Evolutionary conservation across 2,797 vertebrate genomes (phyloP), one percentile per base, ranked within the genome.

Genomic region (Crypturellus tataupa): DNA sequence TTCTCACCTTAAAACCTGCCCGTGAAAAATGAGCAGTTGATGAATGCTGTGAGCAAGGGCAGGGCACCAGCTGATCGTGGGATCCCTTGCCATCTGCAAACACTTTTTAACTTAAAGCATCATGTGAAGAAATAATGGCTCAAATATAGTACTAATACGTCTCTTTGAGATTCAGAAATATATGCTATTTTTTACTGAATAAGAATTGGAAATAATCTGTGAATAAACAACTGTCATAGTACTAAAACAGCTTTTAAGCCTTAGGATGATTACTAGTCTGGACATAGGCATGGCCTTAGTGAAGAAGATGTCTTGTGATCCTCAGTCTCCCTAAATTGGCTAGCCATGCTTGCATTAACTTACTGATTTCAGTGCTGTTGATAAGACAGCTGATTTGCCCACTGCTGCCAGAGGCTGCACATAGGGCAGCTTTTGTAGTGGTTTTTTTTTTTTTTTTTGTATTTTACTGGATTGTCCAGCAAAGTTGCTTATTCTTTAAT

Each of bases 81-180:
- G 80, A 73, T 65, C 80, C 23, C 6, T 33, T 25, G 17, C 47
- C 59, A 70, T 51, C 67, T 70, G 75, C 39, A 65, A 53, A 88
- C 78, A 24, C 42, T 70, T 76, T 73, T 86, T 70, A 63, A 6
- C 63, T 71, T 70, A 31, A 92, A 71, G 68, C 68, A 55, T n/a
- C 40, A 58, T 11, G 24, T 35, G 53, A 56, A 25, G 40, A 33
- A 23, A 33, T 24, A 73, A 73, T 44, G 40, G 23, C 53, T 56
- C 39, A 25, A 37, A 25, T 56, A 19, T 18, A 11, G 11, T 40
- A 33, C 31, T 73, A 27, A n/a, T 35, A 44, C 17, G 12, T 15
- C 70, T 27, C 8, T 73, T n/a, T 42, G n/a, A 44, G 53, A 73
- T 58, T 58, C 16, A 27, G 70, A 24, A n/a, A 35, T 20, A 23